These are phyloP conservation scores for Gastrophysa polygoni DNA, from an alignment of 2,888 invertebrate genomes.

Conservation along the genomic window DNA sequence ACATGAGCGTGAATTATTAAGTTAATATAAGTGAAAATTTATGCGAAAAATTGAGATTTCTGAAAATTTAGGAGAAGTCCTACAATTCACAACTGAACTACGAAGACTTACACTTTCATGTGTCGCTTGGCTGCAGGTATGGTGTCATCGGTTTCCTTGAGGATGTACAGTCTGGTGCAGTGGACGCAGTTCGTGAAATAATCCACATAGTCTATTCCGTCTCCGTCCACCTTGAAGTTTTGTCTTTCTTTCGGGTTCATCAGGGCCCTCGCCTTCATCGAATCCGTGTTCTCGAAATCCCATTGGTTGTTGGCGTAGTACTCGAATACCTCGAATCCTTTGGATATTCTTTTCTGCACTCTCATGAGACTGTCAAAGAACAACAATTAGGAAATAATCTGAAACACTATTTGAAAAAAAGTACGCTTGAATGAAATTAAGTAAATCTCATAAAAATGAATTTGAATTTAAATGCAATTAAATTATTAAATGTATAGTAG, in stretches of 20 bases:
- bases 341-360: constrained; percentile 81
- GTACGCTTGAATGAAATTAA: too few relatives aligned
- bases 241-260: constrained; percentile 70
- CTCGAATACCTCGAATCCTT: constrained; percentile 88
- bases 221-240: constrained; percentile 73
- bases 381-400: too few relatives aligned
- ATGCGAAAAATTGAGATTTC: constrained; percentile 8
- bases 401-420: too few relatives aligned
- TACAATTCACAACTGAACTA: background rate
- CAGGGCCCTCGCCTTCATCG: constrained; percentile 62
- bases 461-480: too few relatives aligned
- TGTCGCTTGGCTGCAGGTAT: constrained; percentile 80
- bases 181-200: constrained; percentile 85
- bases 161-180: constrained; percentile 78
- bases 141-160: constrained; percentile 83
- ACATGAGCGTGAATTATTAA: too few relatives aligned
- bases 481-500: too few relatives aligned
- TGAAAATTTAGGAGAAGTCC: background rate
- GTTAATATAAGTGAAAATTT: constrained; percentile 22
- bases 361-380: constrained; percentile 79
- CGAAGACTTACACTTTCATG: constrained; percentile 80
- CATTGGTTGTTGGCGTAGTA: constrained; percentile 93
- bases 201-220: constrained; percentile 74
- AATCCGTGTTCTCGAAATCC: constrained; percentile 80
- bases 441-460: too few relatives aligned